Evolutionary conservation across 1,140 invertebrate genomes (phyloP), one percentile per base, ranked within the genome.

Genomic region (Proales similis): DNA sequence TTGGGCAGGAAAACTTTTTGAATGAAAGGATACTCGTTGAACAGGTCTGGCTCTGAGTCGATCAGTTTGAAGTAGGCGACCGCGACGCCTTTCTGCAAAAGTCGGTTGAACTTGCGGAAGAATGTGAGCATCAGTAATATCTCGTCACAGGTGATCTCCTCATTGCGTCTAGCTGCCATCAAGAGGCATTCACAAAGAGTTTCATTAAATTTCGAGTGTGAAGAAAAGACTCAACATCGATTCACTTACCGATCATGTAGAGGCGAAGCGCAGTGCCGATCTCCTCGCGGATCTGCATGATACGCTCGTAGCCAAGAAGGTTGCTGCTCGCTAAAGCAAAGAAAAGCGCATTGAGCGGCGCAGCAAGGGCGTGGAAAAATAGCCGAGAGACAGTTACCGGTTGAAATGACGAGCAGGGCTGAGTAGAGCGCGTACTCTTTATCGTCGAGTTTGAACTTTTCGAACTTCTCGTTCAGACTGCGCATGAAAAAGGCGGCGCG

Each of bases 371-470:
- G n/a, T n/a, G n/a, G n/a, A 1, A 9, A 1, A 19, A 38, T 27
- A 39, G 43, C n/a, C n/a, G 17, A 3, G 2, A 51, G 17, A 32
- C 14, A 20, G 19, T 11, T 53, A 61, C 57, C 26, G 22, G 57
- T 46, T 45, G 57, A 61, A 24, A 61, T 46, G 29, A 61, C 39
- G 32, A 61, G 17, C 26, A 61, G 26, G 7, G 57, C 26, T 32
- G 39, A 29, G 17, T 45, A 61, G 3, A 61, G 27, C 22, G 57
- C 39, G 22, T 45, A 61, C 38, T 61, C 57, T 61, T 61, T 61
- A 14, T 61, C 57, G 19, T 61, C 57, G 9, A 61, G 39, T 46
- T 61, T 61, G 24, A 61, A 61, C 38, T 57, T 57, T 57, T 57
- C 51, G 45, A 57, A 57, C 30, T 57, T 57, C 45, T 57, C 51